These are phyloP conservation scores for Mobula birostris DNA, from an alignment of 2,113 vertebrate genomes.

Conservation along the genomic window DNA sequence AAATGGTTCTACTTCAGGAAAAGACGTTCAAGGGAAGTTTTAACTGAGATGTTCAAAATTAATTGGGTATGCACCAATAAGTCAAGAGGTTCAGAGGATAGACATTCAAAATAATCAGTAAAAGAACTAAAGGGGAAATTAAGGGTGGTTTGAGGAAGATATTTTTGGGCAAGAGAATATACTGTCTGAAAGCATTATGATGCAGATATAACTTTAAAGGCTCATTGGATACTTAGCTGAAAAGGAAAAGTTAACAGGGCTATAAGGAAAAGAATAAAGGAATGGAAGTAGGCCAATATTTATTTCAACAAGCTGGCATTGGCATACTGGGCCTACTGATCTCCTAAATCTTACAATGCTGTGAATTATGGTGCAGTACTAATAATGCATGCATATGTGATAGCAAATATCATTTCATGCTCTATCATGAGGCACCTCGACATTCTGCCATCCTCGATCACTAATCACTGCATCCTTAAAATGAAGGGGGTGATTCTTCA, in stretches of 20 bases:
- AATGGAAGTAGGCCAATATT: background rate
- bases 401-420: too few relatives aligned
- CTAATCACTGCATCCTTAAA: background rate
- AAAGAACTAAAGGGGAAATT: background rate
- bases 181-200: background rate
- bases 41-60: background rate
- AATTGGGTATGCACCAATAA: background rate
- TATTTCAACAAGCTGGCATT: background rate
- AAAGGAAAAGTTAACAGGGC: background rate
- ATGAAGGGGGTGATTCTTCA: background rate
- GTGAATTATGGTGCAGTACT: background rate
- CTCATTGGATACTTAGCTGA: background rate
- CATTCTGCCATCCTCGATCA: background rate
- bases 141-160: background rate
- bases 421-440: too few relatives aligned
- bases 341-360: background rate
- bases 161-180: background rate
- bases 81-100: background rate
- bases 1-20: background rate
- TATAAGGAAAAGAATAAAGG: background rate
- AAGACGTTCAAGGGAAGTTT: background rate
- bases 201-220: background rate
- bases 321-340: background rate
- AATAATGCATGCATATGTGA: background rate
- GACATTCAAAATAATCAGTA: background rate